These are phyloP conservation scores for Rhyacophila evoluta DNA, from an alignment of 2,888 invertebrate species.

Conservation along the genomic window DNA sequence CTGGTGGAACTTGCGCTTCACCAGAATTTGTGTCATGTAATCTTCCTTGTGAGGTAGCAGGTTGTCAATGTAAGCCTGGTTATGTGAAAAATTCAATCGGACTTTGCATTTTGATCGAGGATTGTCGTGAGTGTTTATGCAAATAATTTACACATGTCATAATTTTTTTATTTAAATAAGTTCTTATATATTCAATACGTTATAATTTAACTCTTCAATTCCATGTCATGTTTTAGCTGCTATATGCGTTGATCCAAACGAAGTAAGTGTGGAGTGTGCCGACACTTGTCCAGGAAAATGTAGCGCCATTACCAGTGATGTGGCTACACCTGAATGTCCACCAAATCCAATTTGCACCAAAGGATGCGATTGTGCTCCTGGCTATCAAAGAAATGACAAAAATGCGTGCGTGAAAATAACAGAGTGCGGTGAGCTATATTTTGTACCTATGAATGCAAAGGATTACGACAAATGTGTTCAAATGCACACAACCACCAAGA, in stretches of 20 bases:
- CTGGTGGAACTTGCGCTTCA: slow-evolving; percentile 44
- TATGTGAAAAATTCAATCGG: slow-evolving; percentile 26
- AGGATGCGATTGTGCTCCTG: background rate
- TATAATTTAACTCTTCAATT: no score
- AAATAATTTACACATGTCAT: no score
- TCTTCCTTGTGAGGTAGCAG: background rate
- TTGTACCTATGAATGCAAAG: no score
- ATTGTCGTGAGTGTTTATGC: slow-evolving; percentile 25
- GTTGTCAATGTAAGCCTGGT: slow-evolving; percentile 34
- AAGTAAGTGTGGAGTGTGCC: background rate
- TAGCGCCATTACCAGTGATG: background rate
- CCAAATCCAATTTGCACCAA: background rate
- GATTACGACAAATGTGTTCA: no score
- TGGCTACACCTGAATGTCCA: background rate
- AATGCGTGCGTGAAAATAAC: background rate
- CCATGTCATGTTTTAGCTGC: background rate
- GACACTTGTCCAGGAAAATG: background rate
- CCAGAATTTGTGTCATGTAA: slow-evolving; percentile 36
- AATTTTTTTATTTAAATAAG: no score
- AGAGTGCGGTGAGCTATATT: background rate
- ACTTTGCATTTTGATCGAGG: slow-evolving; percentile 30
- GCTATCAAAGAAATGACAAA: background rate
- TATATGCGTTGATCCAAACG: background rate
- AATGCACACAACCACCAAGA: no score
- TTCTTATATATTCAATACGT: no score